Conservation (phyloP, 1,140 invertebrate species). For the Saccostrea echinata region DNA sequence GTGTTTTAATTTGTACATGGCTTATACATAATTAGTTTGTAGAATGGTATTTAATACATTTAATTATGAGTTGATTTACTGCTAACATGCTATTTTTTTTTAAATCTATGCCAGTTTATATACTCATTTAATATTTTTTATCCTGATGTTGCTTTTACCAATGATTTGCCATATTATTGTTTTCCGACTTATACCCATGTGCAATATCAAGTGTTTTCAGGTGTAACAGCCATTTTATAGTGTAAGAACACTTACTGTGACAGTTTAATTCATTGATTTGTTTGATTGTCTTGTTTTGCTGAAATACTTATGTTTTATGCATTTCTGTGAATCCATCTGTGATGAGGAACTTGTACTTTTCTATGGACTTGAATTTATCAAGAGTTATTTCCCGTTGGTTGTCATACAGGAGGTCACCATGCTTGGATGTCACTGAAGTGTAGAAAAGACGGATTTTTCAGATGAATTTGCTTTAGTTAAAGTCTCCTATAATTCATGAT, state of each 20-base stretch:
- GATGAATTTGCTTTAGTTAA: too few relatives aligned
- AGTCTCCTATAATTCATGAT: too few relatives aligned
- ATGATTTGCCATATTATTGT: slow-evolving; percentile 20
- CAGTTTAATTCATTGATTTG: not conserved
- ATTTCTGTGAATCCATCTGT: not conserved
- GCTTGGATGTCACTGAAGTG: too few relatives aligned
- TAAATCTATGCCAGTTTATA: not conserved
- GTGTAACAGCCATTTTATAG: not conserved
- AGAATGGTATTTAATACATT: not conserved
- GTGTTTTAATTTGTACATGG: not conserved
- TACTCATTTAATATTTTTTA: not conserved
- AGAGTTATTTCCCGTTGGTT: too few relatives aligned
- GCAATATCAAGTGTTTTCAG: slow-evolving; percentile 20
- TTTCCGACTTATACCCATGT: not conserved
- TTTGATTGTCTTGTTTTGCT: not conserved
- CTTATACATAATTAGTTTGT: not conserved
- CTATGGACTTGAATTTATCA: not conserved
- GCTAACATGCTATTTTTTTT: not conserved
- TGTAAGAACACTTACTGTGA: not conserved
- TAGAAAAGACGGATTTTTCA: too few relatives aligned
- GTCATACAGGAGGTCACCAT: too few relatives aligned
- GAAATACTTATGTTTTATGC: not conserved
- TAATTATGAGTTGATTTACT: not conserved
- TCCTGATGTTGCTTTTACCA: not conserved
- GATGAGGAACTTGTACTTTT: not conserved